Percentiles rank a stretch among this genome's conserved stretches.
phyloP scores from a whole-genome alignment of 2,113 vertebrate genomes.

The Phainopepla nitens region DNA sequence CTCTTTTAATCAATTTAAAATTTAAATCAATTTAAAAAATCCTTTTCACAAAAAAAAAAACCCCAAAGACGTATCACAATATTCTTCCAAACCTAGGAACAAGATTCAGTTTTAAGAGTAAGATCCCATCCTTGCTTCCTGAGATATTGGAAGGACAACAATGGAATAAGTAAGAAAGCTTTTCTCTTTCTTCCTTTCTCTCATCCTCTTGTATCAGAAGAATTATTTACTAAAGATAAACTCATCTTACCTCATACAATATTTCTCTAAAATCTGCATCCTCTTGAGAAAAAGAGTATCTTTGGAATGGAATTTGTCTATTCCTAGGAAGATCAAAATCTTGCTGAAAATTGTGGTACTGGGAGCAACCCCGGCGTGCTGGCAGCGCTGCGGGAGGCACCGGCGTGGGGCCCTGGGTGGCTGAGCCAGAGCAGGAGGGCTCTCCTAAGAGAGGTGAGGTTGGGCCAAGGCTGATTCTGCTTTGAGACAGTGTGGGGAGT shows the following conservation, averaged over 20 bases:
- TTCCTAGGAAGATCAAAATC: not conserved
- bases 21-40: too few species aligned
- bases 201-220: not conserved
- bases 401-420: not conserved
- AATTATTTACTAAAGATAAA: not conserved
- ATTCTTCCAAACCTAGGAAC: not conserved
- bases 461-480: not conserved
- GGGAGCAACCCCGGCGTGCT: rapidly evolving
- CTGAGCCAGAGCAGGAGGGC: not conserved
- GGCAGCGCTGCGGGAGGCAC: not conserved
- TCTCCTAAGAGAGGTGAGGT: not conserved
- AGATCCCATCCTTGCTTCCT: not conserved
- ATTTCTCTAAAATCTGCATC: not conserved
- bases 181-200: not conserved
- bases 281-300: not conserved
- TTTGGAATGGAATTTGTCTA: not conserved
- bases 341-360: rapidly evolving
- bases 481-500: rapidly evolving
- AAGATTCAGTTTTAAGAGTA: not conserved
- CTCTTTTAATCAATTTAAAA: not conserved
- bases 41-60: not conserved
- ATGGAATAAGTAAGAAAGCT: not conserved
- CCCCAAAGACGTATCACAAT: not conserved
- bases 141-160: not conserved
- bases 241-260: not conserved